Evolutionary conservation across 2,797 vertebrate species (phyloP), one percentile per base, ranked within the genome.

Genomic region (Bovichtus variegatus): DNA sequence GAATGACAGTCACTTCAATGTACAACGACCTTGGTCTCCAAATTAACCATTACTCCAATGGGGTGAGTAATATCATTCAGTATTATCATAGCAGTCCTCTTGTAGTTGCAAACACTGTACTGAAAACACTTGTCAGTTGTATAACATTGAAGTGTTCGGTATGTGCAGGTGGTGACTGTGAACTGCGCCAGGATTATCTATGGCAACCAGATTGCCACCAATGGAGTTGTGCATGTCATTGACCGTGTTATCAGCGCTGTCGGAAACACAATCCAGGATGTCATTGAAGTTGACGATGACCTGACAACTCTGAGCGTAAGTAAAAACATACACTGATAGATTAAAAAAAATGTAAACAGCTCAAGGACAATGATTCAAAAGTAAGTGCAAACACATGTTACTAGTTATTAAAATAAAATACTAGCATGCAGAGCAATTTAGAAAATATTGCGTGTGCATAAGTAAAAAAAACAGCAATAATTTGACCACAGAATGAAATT

Each of bases 21-120:
- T 97, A 98, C 87, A 96, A 97, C 51, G 94, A 96, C 58, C 95
- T 97, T 59, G 94, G 91, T 9, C 95, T 99, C 63, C 88, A 94
- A 29, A 97, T 99, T 86, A 97, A 99, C 90, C 98, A 99, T 84
- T 99, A 99, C 88, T 79, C 97, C 76, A 99, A 98, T 65, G 98
- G 98, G 87, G 98, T 98, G 91, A 94, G 97, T 92, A 19, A 16
- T 10, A 23, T 6, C 9, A 38, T 29, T 71, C 19, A 46, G 10
- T 41, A n/a, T 59, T 50, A 23, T 23, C 34, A 29, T 5, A 43
- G 16, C 11, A 12, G 2, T 19, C 2, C 1, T 2, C 3, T 58
- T 50, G 2, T 11, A 18, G 6, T 10, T 66, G n/a, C n/a, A n/a
- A n/a, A n/a, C n/a, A n/a, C n/a, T n/a, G 18, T 25, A 23, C 9